Base-by-base conservation (phyloP, 2,797 vertebrate species). In the Myiothlypis chrysogaster region DNA sequence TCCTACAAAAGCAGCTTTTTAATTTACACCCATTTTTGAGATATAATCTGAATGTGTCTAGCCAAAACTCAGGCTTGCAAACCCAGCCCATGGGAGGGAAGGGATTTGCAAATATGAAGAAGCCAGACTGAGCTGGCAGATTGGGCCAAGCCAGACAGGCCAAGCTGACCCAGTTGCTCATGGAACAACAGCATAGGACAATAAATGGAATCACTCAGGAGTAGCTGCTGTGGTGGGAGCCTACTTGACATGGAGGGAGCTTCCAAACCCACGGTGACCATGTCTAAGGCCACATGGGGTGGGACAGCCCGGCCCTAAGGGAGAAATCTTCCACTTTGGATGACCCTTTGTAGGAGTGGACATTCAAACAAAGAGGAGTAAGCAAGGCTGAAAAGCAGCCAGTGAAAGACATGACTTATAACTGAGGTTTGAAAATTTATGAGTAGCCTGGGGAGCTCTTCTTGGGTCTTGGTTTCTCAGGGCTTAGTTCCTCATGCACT, bases 191-290 rank as follows among this genome's bases (percentile, higher is more conserved):
- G 3, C 37, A 60, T 3, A 34, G 63, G 30, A 28, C 17, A 60
- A 24, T 34, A 35, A 55, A n/a, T 22, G 34, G 55, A 64, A 85
- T 25, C 41, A 21, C 25, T 52, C 0, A 0, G 39, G 18, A 5
- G 6, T 16, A 69, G 34, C 41, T 83, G 59, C 46, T 56, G 0
- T 21, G 15, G 24, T 6, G 8, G 10, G 34, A 83, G 21, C 28
- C 28, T 53, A 11, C 7, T 0, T 66, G 65, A 66, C 73, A 39
- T 47, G 53, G 25, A 78, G 23, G 30, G 65, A 73, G 12, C 69
- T 83, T 43, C 27, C 1, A 5, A 77, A 81, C 12, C 21, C 24
- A 10, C 0, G 0, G 32, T 0, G 1, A 41, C 63, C 28, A 60
- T 28, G 10, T 61, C 52, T 83, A 61, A 68, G 78, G 66, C 22